These are phyloP conservation scores for Cirrhinus molitorella DNA, from an alignment of 2,797 vertebrate species.

Conservation along the genomic window DNA sequence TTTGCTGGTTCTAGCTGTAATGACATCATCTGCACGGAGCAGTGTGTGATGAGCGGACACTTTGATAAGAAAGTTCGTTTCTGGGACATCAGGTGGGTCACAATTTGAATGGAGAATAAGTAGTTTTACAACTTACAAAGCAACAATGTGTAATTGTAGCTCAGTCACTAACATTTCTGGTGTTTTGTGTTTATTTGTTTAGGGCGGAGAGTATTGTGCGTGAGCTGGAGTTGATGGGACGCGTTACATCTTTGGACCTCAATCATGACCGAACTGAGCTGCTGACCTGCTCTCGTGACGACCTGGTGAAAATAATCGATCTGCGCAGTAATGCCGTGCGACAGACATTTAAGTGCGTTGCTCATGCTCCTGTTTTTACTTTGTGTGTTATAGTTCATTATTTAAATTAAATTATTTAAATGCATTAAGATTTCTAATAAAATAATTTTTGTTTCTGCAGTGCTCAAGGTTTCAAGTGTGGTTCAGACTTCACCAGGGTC, in stretches of 20 bases:
- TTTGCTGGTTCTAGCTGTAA: constrained; percentile 99
- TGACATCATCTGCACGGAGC: constrained; percentile 96
- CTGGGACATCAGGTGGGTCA: constrained; percentile 95
- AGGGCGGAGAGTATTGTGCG: constrained; percentile 91
- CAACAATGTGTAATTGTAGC: background rate
- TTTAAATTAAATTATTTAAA: too few species aligned
- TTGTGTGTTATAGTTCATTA: too few species aligned
- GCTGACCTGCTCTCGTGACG: constrained; percentile 93
- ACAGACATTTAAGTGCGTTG: constrained; percentile 88
- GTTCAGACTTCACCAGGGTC: constrained; percentile 95
- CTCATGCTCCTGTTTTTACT: background rate
- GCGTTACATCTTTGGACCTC: constrained; percentile 94
- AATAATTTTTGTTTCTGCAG: constrained; percentile 67
- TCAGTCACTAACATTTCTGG: constrained; percentile 15
- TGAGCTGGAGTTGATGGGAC: constrained; percentile 91
- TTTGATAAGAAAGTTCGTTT: constrained; percentile 99
- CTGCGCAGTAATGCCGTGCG: constrained; percentile 83
- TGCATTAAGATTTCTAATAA: background rate
- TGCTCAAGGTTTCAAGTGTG: constrained; percentile 94
- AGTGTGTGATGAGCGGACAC: constrained; percentile 98
- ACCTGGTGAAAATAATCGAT: constrained; percentile 93
- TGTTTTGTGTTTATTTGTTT: constrained; percentile 11
- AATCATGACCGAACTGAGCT: constrained; percentile 93
- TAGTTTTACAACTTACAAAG: too few species aligned
- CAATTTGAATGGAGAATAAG: background rate